Conservation (phyloP, 2,888 invertebrate genomes). For the Calameuta idolon region DNA sequence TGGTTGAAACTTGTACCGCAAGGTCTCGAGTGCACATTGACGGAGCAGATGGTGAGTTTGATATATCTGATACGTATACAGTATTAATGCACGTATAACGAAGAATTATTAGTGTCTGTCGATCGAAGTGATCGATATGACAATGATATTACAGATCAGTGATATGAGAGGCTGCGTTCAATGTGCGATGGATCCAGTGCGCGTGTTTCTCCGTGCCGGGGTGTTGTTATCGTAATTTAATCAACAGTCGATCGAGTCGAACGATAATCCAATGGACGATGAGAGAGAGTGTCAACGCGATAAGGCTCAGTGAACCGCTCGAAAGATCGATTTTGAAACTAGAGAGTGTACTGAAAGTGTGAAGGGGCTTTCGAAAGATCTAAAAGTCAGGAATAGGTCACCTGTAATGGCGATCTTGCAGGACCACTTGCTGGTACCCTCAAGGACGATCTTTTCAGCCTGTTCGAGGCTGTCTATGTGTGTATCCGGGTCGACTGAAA, state of each 20-base stretch:
- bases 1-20: neutral
- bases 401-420: constrained; percentile 99
- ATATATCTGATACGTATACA: neutral
- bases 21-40: neutral
- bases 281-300: neutral
- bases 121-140: neutral
- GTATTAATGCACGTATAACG: neutral
- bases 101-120: neutral
- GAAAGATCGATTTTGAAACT: neutral
- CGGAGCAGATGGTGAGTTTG: neutral
- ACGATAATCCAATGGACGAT: neutral
- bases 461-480: constrained; percentile 98
- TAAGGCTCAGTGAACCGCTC: neutral
- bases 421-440: constrained; percentile 99
- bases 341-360: neutral
- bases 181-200: neutral
- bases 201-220: neutral
- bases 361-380: neutral
- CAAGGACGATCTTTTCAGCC: constrained; percentile 97
- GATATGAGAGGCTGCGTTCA: neutral
- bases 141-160: neutral
- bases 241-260: neutral
- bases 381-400: constrained; percentile 68
- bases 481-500: constrained; percentile 97
- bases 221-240: neutral